Percentiles rank a stretch among this genome's conserved stretches.
These are phyloP conservation scores for Zaprionus taronus DNA, from an alignment of 1,140 invertebrate species.

Conservation along the genomic window DNA sequence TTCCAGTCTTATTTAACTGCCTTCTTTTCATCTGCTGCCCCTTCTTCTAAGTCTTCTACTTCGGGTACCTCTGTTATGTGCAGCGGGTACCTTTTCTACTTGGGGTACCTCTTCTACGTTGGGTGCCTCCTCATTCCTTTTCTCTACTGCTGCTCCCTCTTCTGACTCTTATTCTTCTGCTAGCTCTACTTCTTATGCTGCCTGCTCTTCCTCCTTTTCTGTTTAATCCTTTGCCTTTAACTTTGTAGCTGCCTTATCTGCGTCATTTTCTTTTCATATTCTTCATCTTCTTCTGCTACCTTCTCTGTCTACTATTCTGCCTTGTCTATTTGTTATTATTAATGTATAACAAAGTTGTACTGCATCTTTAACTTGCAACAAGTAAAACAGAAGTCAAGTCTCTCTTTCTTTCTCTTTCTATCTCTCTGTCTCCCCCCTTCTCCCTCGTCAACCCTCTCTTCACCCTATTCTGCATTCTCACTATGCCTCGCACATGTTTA, in stretches of 20 bases:
- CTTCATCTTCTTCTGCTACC: no score
- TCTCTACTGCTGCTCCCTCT: no score
- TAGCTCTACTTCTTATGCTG: no score
- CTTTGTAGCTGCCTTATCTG: no score
- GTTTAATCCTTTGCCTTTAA: not conserved
- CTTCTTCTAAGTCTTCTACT: no score
- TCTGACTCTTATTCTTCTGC: no score
- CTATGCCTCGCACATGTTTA: not conserved
- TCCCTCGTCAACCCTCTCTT: not conserved
- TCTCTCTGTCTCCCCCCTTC: not conserved
- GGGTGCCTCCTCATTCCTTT: no score
- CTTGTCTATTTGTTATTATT: not conserved
- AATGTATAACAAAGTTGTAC: not conserved
- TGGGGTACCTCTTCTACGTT: no score
- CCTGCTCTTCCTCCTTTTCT: not conserved
- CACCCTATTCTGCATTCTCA: not conserved
- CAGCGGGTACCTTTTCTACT: no score
- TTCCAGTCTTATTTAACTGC: not conserved
- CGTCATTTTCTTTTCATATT: no score
- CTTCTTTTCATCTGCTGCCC: no score
- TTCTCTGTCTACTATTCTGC: not conserved
- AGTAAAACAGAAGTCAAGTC: not conserved
- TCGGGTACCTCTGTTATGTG: no score
- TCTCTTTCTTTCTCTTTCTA: not conserved
- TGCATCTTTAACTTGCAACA: not conserved